These are phyloP conservation scores for Dolichomitus sp. DNA, from an alignment of 2,888 invertebrate species.

Conservation along the genomic window DNA sequence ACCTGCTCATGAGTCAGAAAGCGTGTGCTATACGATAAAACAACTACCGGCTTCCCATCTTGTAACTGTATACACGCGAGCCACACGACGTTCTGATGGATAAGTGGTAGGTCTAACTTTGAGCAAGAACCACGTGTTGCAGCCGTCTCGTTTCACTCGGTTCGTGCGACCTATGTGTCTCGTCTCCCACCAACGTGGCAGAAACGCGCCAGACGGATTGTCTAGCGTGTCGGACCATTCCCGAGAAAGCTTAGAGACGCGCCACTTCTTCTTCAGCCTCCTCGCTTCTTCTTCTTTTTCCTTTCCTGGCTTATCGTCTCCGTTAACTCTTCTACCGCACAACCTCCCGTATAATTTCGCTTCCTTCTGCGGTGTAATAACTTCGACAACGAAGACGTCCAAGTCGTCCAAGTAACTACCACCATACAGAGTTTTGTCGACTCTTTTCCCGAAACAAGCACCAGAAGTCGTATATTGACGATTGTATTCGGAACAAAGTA, in stretches of 20 bases:
- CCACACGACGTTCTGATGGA: slow-evolving; percentile 50
- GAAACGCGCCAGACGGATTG: slow-evolving; percentile 71
- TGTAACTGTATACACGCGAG: slow-evolving; percentile 36
- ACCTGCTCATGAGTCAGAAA: background rate
- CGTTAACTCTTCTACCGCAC: slow-evolving; percentile 25
- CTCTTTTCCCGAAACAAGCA: background rate
- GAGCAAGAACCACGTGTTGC: slow-evolving; percentile 78
- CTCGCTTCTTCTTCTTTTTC: slow-evolving; percentile 13
- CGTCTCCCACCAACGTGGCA: slow-evolving; percentile 43
- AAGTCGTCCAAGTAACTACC: slow-evolving; percentile 11
- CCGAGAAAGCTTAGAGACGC: slow-evolving; percentile 62
- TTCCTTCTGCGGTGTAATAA: slow-evolving; percentile 8
- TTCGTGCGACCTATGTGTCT: slow-evolving; percentile 53
- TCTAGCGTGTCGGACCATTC: slow-evolving; percentile 72
- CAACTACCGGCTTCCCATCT: slow-evolving; percentile 39
- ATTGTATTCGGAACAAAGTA: slow-evolving; percentile 1
- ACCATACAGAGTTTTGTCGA: slow-evolving; percentile 3
- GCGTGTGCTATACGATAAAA: background rate
- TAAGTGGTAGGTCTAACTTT: slow-evolving; percentile 70
- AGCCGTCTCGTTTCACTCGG: slow-evolving; percentile 67
- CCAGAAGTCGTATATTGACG: slow-evolving; percentile 5
- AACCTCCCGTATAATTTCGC: slow-evolving; percentile 5
- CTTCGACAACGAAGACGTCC: slow-evolving; percentile 6
- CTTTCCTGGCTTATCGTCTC: slow-evolving; percentile 34
- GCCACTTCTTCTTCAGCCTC: slow-evolving; percentile 16